Conservation (phyloP, 2,113 vertebrate species). For the Atherinomorus stipes region DNA sequence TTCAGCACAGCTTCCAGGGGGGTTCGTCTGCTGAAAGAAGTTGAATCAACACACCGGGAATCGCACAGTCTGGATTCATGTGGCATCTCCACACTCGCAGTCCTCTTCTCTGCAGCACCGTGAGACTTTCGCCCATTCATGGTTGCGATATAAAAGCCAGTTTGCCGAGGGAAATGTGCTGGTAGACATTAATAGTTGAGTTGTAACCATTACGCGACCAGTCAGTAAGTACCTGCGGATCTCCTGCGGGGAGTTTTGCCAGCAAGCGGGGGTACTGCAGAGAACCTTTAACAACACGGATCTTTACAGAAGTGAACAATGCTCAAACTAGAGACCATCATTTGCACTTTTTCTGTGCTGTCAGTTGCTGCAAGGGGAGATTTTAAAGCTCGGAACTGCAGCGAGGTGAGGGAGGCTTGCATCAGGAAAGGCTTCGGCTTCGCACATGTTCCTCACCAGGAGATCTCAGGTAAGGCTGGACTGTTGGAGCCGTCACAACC, state of each 20-base stretch:
- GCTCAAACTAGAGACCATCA: conserved; percentile 74
- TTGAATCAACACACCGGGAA: conserved; percentile 56
- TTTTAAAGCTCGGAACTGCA: conserved; percentile 88
- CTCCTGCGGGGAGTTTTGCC: conserved; percentile 53
- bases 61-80: conserved; percentile 68
- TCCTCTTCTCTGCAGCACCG: conserved; percentile 33
- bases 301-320: conserved; percentile 72
- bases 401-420: conserved; percentile 90
- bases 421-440: conserved; percentile 90
- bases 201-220: conserved; percentile 45
- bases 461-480: conserved; percentile 91
- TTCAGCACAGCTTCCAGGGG: conserved; percentile 38
- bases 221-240: conserved; percentile 68
- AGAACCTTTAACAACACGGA: conserved; percentile 46
- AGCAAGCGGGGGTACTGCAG: conserved; percentile 42
- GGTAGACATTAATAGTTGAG: conserved; percentile 50
- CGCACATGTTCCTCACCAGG: conserved; percentile 88
- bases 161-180: conserved; percentile 47
- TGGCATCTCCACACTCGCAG: conserved; percentile 50
- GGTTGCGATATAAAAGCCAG: conserved; percentile 6
- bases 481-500: background rate
- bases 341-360: conserved; percentile 83
- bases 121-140: conserved; percentile 41
- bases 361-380: conserved; percentile 82
- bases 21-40: conserved; percentile 60